Evolutionary conservation across 2,888 invertebrate species (phyloP).

Genomic region (Apamea epomidion): DNA sequence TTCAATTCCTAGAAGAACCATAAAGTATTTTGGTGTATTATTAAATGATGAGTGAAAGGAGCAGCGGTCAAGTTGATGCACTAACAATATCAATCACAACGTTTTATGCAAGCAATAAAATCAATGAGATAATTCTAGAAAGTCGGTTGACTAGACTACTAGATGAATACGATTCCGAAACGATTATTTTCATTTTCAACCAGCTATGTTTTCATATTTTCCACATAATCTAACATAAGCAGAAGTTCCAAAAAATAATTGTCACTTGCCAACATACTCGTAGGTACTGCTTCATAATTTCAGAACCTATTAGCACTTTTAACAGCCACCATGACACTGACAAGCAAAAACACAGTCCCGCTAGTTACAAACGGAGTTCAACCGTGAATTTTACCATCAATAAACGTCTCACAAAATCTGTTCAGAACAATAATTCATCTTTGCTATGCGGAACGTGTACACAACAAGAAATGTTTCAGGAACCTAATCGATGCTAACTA

Average conservation of each 20-base stretch:
- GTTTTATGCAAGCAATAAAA: conserved; percentile 26
- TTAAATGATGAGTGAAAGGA: conserved; percentile 31
- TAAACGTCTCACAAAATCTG: conserved; percentile 62
- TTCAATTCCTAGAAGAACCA: neutral
- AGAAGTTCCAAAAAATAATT: neutral
- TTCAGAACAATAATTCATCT: conserved; percentile 55
- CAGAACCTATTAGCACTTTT: conserved; percentile 1
- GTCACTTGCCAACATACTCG: neutral
- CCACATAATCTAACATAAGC: neutral
- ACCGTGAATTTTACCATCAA: conserved; percentile 61
- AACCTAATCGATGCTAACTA: conserved; percentile 43
- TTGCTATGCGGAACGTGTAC: conserved; percentile 54
- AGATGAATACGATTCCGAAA: neutral
- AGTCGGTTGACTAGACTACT: neutral
- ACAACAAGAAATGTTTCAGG: conserved; percentile 43
- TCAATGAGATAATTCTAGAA: neutral
- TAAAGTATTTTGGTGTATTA: conserved; percentile 15
- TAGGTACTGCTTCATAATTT: neutral
- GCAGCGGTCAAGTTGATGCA: conserved; percentile 16
- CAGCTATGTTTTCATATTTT: neutral
- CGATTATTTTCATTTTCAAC: neutral
- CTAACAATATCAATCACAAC: conserved; percentile 12
- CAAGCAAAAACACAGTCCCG: conserved; percentile 1
- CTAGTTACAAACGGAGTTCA: neutral
- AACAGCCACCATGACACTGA: conserved; percentile 7